A percentile compares a stretch with the other conserved stretches of the same genome.
Evolutionary conservation across 2,888 invertebrate species (phyloP).

Genomic region (Dione vanillae): DNA sequence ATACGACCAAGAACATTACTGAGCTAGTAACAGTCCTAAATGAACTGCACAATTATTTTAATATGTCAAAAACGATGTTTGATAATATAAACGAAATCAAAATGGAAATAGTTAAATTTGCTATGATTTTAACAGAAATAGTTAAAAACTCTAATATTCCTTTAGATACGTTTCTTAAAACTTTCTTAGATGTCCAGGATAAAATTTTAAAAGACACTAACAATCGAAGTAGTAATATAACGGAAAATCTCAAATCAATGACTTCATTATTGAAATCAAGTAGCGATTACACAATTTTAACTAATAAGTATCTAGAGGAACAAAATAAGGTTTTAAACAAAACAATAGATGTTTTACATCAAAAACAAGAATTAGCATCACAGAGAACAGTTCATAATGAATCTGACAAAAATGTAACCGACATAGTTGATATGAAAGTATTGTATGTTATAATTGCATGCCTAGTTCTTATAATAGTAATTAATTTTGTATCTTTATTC

Average conservation of each 20-base stretch:
- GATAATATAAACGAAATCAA: slow-evolving; percentile 18
- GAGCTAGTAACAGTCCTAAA: slow-evolving; percentile 15
- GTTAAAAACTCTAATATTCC: background rate
- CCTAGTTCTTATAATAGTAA: slow-evolving; percentile 18
- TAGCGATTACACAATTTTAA: slow-evolving; percentile 28
- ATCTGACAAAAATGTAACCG: background rate
- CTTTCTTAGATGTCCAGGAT: slow-evolving; percentile 16
- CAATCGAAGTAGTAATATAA: slow-evolving; percentile 22
- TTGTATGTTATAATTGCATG: slow-evolving; percentile 32
- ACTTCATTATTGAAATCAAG: slow-evolving; percentile 28
- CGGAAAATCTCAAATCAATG: slow-evolving; percentile 25
- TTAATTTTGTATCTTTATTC: slow-evolving; percentile 12
- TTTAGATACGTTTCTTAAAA: slow-evolving; percentile 5
- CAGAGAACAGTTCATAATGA: background rate
- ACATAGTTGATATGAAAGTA: slow-evolving; percentile 14
- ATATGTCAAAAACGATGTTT: slow-evolving; percentile 12
- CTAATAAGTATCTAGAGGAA: slow-evolving; percentile 29
- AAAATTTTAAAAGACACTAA: slow-evolving; percentile 6
- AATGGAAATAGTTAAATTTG: slow-evolving; percentile 10
- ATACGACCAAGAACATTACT: slow-evolving; percentile 23
- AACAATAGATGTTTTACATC: background rate
- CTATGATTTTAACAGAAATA: slow-evolving; percentile 12
- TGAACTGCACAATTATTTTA: slow-evolving; percentile 23
- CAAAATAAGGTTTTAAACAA: background rate
- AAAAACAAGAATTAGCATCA: background rate